Evolutionary conservation across 53 echinoderm and acorn worm genomes (phyloP).

Genomic region (Paracentrotus lividus): DNA sequence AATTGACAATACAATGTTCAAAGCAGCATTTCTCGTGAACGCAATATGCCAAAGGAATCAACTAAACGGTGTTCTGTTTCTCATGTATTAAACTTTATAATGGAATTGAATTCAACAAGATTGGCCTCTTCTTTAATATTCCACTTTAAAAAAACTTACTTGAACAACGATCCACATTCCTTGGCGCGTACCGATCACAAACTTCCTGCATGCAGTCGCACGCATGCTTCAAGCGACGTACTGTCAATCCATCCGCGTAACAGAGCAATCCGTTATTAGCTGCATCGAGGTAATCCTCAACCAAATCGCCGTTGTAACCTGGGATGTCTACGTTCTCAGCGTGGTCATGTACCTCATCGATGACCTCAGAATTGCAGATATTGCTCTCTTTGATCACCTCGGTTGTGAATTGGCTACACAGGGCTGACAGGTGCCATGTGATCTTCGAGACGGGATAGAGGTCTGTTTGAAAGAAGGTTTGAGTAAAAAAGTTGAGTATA

Average conservation of each 20-base stretch:
- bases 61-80: too few relatives aligned
- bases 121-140: too few relatives aligned
- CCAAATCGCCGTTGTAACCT: slow-evolving; percentile 36
- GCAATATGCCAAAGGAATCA: too few relatives aligned
- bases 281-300: slow-evolving; percentile 49
- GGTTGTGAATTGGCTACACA: not conserved
- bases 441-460: slow-evolving; percentile 38
- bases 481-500: too few relatives aligned
- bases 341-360: slow-evolving; percentile 65
- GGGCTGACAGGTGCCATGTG: slow-evolving; percentile 25
- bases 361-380: slow-evolving; percentile 36
- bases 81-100: too few relatives aligned
- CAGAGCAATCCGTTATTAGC: slow-evolving; percentile 26
- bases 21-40: too few relatives aligned
- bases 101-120: too few relatives aligned
- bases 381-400: slow-evolving; percentile 25
- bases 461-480: too few relatives aligned
- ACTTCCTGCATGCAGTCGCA: slow-evolving; percentile 43
- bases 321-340: slow-evolving; percentile 30
- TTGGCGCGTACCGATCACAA: not conserved
- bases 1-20: too few relatives aligned
- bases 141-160: too few relatives aligned
- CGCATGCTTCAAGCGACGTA: not conserved
- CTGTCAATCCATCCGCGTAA: not conserved
- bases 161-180: slow-evolving; percentile 46